Conservation (phyloP, 2,113 vertebrate genomes). For the Zosterops borbonicus region DNA sequence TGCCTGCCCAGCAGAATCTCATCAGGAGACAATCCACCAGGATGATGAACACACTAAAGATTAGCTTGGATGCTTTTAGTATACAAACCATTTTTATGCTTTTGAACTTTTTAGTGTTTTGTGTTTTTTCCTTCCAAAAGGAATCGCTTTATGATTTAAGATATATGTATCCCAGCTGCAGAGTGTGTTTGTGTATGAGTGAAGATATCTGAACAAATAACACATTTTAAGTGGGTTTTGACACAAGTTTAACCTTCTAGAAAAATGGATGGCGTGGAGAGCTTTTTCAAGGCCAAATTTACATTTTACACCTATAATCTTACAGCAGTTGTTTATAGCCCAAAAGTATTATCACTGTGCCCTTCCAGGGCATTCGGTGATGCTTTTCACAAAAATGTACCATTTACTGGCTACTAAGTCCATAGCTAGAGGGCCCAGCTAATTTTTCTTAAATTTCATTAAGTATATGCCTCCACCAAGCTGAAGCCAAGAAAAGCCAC, state of each 20-base stretch:
- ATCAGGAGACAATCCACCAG: background rate
- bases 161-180: background rate
- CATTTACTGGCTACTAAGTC: background rate
- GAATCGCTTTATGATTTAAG: background rate
- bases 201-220: background rate
- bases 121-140: background rate
- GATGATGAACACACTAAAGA: background rate
- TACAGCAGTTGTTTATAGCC: background rate
- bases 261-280: background rate
- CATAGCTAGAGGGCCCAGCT: background rate
- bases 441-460: background rate
- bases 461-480: background rate
- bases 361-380: background rate
- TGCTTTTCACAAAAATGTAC: background rate
- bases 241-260: background rate
- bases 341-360: background rate
- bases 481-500: background rate
- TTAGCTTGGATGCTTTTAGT: background rate
- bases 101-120: background rate
- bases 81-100: background rate
- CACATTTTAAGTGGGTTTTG: background rate
- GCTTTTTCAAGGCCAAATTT: background rate
- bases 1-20: background rate
- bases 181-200: background rate
- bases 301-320: background rate